phyloP scores from a whole-genome alignment of 2,888 invertebrate genomes.

The Drymonia ruficornis region DNA sequence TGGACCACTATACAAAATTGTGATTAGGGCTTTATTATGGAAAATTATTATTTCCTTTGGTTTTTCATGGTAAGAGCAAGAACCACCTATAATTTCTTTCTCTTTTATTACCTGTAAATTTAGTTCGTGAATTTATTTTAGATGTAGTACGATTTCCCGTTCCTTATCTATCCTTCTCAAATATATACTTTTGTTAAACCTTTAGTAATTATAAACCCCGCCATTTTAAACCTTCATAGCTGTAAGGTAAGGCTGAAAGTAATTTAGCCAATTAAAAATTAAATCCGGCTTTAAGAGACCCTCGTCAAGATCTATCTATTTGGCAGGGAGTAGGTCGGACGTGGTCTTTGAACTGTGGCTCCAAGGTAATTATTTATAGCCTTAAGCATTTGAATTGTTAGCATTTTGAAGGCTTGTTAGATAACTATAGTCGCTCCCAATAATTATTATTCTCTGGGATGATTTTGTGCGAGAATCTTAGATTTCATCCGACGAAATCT shows the following conservation, averaged over 20 bases:
- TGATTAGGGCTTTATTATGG: too few species aligned
- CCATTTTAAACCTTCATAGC: neutral
- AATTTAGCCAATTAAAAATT: constrained; percentile 48
- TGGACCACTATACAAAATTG: too few species aligned
- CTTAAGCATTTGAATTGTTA: constrained; percentile 38
- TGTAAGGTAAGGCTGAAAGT: constrained; percentile 7
- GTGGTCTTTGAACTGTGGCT: constrained; percentile 44
- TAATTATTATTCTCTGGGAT: constrained; percentile 9
- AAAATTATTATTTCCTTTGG: too few species aligned
- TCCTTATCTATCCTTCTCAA: too few species aligned
- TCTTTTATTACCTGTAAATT: too few species aligned
- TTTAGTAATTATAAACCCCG: neutral
- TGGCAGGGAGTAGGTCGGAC: constrained; percentile 27
- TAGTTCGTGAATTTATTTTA: too few species aligned
- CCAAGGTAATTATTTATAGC: constrained; percentile 51
- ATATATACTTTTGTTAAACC: neutral
- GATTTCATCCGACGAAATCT: neutral
- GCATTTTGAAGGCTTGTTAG: constrained; percentile 35
- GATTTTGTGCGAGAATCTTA: neutral
- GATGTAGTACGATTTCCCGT: too few species aligned
- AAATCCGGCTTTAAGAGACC: constrained; percentile 48
- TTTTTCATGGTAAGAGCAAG: too few species aligned
- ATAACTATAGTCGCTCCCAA: constrained; percentile 30
- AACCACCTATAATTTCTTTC: too few species aligned
- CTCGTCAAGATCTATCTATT: constrained; percentile 56